Percentiles rank a stretch among this genome's conserved stretches.
Evolutionary conservation across 2,113 vertebrate species (phyloP).

Genomic region (Albula glossodonta): DNA sequence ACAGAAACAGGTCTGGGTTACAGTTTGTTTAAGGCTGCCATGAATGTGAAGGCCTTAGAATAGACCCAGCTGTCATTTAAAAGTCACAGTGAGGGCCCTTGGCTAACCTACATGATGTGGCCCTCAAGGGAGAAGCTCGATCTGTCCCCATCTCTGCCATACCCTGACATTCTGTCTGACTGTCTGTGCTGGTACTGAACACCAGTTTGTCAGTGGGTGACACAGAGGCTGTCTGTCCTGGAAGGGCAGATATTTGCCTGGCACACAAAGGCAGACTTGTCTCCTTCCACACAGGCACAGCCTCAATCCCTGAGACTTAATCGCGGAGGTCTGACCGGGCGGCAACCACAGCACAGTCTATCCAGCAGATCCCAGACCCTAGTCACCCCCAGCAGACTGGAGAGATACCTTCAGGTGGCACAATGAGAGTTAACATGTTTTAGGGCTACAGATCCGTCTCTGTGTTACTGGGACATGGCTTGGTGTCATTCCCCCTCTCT

Average conservation of each 20-base stretch:
- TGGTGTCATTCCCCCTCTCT: too few species aligned
- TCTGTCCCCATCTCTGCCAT: neutral
- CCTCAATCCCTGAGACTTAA: neutral
- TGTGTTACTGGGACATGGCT: too few species aligned
- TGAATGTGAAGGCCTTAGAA: neutral
- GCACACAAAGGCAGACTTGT: neutral
- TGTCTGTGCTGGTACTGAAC: neutral
- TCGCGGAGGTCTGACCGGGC: neutral
- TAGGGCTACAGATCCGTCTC: too few species aligned
- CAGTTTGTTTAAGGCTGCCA: neutral
- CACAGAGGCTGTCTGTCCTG: slow-evolving; percentile 1
- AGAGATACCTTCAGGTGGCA: too few species aligned
- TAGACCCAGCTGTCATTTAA: neutral
- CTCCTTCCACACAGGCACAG: neutral
- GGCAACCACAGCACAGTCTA: neutral
- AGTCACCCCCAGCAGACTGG: too few species aligned
- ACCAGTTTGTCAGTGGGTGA: slow-evolving; percentile 4
- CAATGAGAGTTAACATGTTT: too few species aligned
- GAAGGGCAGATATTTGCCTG: neutral
- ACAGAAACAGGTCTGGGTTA: neutral
- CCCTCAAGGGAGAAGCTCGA: neutral
- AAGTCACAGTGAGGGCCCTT: neutral
- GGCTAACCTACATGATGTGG: neutral
- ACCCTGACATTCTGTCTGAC: neutral
- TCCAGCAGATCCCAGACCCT: neutral